Evolutionary conservation across 2,797 vertebrate genomes (phyloP), one percentile per base, ranked within the genome.

Genomic region (Austrolebias charrua): DNA sequence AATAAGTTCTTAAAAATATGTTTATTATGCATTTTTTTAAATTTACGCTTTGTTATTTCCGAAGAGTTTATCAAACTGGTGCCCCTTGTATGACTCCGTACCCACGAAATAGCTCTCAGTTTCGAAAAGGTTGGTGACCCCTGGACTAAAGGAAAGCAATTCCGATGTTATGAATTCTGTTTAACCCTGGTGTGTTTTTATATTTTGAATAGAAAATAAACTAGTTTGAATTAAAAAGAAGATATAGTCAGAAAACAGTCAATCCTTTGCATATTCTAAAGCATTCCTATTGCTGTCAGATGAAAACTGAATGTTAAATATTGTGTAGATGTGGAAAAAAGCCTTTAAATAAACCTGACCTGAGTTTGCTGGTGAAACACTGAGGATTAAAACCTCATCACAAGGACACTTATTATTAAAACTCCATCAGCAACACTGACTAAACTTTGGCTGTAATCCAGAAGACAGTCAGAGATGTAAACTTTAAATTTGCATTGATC

Each of bases 281-380:
- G 35, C 35, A 82, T 92, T 93, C 69, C 86, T 95, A 94, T 93
- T 95, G 94, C 94, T 93, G 88, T 93, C 86, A 91, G 93, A 92
- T 92, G 92, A 92, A 94, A 92, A 88, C 90, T 79, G 35, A 84
- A 76, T 80, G 60, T 81, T 92, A 92, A 94, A 94, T 93, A 93
- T 44, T 80, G 90, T 90, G 88, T 67, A 76, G 8, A 38, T 1
- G 35, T 38, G 35, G 69, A 78, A 85, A 84, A 63, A 94, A 94
- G 72, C 65, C 44, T 75, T 80, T 60, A 75, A 82, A 71, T 69
- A 66, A 53, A 71, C 63, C 60, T 76, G 84, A 85, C 73, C 84
- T 75, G 84, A 83, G 82, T 79, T 82, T 45, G 75, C 69, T 75
- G 83, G 76, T 93, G 93, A 89, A 93, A 92, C 89, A 90, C 85